Evolutionary conservation across 2,113 vertebrate genomes (phyloP).

Genomic region (Elephas maximus): DNA sequence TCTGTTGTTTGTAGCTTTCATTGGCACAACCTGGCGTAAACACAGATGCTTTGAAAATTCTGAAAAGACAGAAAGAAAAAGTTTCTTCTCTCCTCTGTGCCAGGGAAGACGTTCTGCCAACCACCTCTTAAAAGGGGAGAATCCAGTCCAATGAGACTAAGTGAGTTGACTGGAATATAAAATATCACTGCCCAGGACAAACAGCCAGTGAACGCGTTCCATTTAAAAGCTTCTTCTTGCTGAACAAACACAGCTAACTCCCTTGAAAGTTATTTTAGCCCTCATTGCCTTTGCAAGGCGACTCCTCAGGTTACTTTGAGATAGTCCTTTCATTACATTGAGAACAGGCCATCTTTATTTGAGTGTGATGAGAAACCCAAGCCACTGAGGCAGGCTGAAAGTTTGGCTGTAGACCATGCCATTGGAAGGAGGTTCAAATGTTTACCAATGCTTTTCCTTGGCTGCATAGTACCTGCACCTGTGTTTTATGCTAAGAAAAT

Average conservation of each 20-base stretch:
- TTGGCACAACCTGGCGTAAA: slow-evolving; percentile 43
- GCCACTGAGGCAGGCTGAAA: background rate
- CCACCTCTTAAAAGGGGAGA: slow-evolving; percentile 61
- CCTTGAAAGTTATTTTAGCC: slow-evolving; percentile 59
- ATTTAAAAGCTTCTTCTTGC: slow-evolving; percentile 61
- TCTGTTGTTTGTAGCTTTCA: slow-evolving; percentile 30
- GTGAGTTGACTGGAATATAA: slow-evolving; percentile 54
- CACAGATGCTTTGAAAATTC: slow-evolving; percentile 37
- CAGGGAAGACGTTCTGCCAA: slow-evolving; percentile 41
- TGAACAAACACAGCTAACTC: slow-evolving; percentile 66
- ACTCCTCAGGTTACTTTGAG: slow-evolving; percentile 35
- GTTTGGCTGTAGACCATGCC: slow-evolving; percentile 14
- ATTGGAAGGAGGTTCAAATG: slow-evolving; percentile 45
- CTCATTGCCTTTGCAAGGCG: slow-evolving; percentile 3
- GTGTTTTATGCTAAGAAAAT: slow-evolving; percentile 80
- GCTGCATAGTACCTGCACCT: slow-evolving; percentile 66
- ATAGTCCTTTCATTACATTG: background rate
- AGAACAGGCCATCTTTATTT: slow-evolving; percentile 44
- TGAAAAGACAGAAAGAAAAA: slow-evolving; percentile 48
- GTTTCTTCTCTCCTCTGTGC: slow-evolving; percentile 1
- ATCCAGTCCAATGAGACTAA: slow-evolving; percentile 39
- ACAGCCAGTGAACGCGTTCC: slow-evolving; percentile 59
- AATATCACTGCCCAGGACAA: slow-evolving; percentile 47
- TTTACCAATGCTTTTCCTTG: slow-evolving; percentile 61
- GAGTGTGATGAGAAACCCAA: slow-evolving; percentile 37